Evolutionary conservation across 2,888 invertebrate species (phyloP).

Genomic region (Brachyptera risi): DNA sequence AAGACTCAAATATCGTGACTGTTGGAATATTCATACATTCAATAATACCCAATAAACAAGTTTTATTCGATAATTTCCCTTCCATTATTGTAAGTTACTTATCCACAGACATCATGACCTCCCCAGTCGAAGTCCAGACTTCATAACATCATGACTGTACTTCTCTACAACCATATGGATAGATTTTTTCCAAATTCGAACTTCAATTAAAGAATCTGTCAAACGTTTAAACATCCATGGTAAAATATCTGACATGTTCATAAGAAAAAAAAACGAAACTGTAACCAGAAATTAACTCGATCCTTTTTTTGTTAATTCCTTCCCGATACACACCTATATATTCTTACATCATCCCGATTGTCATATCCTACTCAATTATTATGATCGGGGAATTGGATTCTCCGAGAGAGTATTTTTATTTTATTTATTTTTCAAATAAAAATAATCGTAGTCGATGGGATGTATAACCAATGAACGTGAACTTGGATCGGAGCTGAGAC

Average conservation of each 20-base stretch:
- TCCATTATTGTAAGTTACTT: too few relatives aligned
- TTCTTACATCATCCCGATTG: not conserved
- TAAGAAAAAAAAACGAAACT: not conserved
- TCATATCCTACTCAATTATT: not conserved
- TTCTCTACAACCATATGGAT: not conserved
- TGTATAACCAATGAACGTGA: conserved; percentile 4
- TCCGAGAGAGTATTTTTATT: not conserved
- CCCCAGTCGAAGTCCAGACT: too few relatives aligned
- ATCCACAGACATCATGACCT: too few relatives aligned
- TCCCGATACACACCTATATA: not conserved
- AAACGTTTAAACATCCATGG: conserved; percentile 15
- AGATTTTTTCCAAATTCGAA: conserved; percentile 5
- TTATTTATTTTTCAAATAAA: not conserved
- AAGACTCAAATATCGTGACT: too few relatives aligned
- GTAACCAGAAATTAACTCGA: not conserved
- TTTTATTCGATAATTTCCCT: too few relatives aligned
- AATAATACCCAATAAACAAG: too few relatives aligned
- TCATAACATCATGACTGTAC: too few relatives aligned
- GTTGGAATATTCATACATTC: too few relatives aligned
- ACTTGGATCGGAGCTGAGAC: not conserved
- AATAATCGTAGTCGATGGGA: not conserved
- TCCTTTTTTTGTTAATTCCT: not conserved
- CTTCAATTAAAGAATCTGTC: conserved; percentile 18
- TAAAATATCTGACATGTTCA: not conserved
- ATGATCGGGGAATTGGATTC: not conserved